phyloP scores from a whole-genome alignment of 2,888 invertebrate species.

The Drosophila koepferae region DNA sequence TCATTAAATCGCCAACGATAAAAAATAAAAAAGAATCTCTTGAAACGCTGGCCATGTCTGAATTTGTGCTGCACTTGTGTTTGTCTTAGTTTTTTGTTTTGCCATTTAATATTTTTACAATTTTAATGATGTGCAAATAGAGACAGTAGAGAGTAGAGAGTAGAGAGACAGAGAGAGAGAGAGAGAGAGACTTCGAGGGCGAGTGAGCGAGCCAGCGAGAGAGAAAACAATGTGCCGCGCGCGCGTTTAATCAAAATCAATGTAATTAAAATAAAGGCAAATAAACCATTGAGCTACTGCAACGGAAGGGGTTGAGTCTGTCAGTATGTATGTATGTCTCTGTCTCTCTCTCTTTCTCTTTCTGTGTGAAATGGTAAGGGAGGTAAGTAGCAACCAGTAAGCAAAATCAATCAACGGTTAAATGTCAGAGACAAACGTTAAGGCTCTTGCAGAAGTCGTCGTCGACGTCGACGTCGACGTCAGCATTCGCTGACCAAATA shows the following conservation, averaged over 20 bases:
- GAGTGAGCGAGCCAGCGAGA: background rate
- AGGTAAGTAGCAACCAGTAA: slow-evolving; percentile 16
- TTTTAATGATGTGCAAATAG: slow-evolving; percentile 85
- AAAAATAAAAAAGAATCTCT: slow-evolving; percentile 19
- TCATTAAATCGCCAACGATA: background rate
- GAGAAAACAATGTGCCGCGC: slow-evolving; percentile 42
- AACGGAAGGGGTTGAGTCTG: background rate
- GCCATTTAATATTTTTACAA: slow-evolving; percentile 80
- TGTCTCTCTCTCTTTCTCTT: no score
- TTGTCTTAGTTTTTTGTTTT: slow-evolving; percentile 68
- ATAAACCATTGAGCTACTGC: slow-evolving; percentile 36
- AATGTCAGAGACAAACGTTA: slow-evolving; percentile 62
- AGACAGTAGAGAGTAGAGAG: no score
- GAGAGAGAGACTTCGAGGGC: background rate
- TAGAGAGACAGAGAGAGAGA: background rate
- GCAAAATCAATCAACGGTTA: slow-evolving; percentile 70
- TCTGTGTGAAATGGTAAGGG: background rate
- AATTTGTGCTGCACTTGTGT: slow-evolving; percentile 43
- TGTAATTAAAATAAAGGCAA: slow-evolving; percentile 76
- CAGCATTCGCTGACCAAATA: slow-evolving; percentile 38
- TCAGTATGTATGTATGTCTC: background rate
- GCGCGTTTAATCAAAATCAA: slow-evolving; percentile 72
- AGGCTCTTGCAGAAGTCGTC: slow-evolving; percentile 26
- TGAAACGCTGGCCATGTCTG: slow-evolving; percentile 17
- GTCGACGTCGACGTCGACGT: slow-evolving; percentile 10